Evolutionary conservation across 2,797 vertebrate species (phyloP).

Genomic region (Phoebastria nigripes): DNA sequence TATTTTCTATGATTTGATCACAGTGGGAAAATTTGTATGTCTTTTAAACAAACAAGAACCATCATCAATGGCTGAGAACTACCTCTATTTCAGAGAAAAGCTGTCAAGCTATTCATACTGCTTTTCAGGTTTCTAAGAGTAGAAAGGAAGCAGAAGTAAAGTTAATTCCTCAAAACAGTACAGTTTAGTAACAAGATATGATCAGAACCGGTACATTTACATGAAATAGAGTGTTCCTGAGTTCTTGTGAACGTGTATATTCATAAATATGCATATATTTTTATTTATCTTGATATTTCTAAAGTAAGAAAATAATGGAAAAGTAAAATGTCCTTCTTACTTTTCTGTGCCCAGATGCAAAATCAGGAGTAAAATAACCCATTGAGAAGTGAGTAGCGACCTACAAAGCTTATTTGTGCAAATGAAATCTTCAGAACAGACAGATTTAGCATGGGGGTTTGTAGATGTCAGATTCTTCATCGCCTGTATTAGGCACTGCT

Average conservation of each 20-base stretch:
- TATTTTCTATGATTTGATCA: neutral
- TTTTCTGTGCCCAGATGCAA: neutral
- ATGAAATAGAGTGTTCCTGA: neutral
- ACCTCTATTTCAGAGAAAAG: neutral
- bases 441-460: neutral
- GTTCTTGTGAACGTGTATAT: neutral
- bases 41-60: neutral
- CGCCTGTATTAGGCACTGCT: neutral
- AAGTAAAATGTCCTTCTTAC: neutral
- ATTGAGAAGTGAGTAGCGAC: neutral
- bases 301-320: neutral
- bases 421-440: conserved; percentile 8
- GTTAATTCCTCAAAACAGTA: neutral
- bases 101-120: neutral
- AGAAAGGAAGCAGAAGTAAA: neutral
- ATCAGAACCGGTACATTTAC: neutral
- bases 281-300: neutral
- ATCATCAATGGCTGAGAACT: neutral
- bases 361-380: neutral
- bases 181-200: neutral
- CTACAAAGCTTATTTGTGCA: conserved; percentile 3
- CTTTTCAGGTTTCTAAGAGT: neutral
- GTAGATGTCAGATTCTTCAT: conserved; percentile 46
- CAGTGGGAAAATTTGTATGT: neutral
- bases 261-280: neutral